Base-by-base conservation (phyloP, 1,140 invertebrate genomes). In the Pteromalus puparum region DNA sequence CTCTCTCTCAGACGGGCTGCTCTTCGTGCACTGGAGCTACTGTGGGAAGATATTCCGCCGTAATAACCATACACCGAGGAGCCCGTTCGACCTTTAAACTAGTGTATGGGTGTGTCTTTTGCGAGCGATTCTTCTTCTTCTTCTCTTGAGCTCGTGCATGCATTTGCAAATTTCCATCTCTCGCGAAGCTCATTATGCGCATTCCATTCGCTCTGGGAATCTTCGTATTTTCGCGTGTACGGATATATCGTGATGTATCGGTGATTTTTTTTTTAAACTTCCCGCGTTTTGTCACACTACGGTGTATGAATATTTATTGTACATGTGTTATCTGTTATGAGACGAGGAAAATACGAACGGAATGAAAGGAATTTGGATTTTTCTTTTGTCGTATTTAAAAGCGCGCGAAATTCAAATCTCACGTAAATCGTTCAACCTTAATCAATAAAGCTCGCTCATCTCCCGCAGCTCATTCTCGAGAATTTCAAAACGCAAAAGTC, bases 41-140 rank as follows among this genome's bases (percentile, higher is more conserved):
- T 86, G 82, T 86, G 82, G 82, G 85, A 86, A 84, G 65, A 72
- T 82, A 85, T 85, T 82, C 80, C 53, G 42, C 80, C 46, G 46
- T 81, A 81, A 81, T 74, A 81, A 81, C 61, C 42, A 75, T 75
- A 67, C 72, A 15, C 72, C 53, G 26, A 73, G n/a, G n/a, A n/a
- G n/a, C n/a, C 42, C 26, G 18, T 34, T 72, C 46, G 68, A 81
- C 42, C 68, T 81, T 80, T 80, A 72, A 80, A 80, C 78, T 72
- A 70, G 67, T 72, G 46, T 80, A 80, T 72, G 38, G 21, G 38
- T 67, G 77, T 79, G 61, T 67, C 30, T 67, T 79, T 67, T 42
- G 28, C 38, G 9, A 75, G 10, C 73, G 34, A 75, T 61, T 77
- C 26, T 61, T 77, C 38, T 65, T 74, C 73, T 75, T n/a, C 18